Evolutionary conservation across 2,113 vertebrate species (phyloP).

Genomic region (Cryptomyrus ogoouensis): DNA sequence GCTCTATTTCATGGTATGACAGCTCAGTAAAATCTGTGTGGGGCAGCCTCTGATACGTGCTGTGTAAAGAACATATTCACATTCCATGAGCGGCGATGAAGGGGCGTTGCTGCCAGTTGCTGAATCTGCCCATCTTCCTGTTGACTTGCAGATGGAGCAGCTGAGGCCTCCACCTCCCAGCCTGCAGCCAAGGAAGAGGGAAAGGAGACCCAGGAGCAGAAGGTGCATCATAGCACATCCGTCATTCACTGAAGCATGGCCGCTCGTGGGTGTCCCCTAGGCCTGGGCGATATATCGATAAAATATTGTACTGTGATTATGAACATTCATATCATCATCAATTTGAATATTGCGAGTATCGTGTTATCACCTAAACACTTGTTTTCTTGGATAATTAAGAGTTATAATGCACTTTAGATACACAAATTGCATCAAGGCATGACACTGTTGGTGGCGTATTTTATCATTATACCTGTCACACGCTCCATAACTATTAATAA

Average conservation of each 20-base stretch:
- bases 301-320: neutral
- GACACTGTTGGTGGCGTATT: neutral
- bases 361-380: neutral
- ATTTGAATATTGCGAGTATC: neutral
- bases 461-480: neutral
- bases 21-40: neutral
- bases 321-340: neutral
- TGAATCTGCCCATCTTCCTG: neutral
- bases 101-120: neutral
- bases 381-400: neutral
- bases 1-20: neutral
- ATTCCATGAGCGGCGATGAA: neutral
- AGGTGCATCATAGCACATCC: constrained; percentile 40
- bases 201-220: constrained; percentile 26
- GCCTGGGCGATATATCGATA: neutral
- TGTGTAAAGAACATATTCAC: neutral
- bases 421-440: neutral
- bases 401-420: neutral
- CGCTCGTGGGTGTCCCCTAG: neutral
- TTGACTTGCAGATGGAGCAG: constrained; percentile 31
- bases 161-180: constrained; percentile 36
- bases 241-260: neutral
- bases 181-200: constrained; percentile 34
- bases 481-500: neutral
- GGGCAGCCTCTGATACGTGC: neutral